Conservation (phyloP, 2,797 vertebrate genomes). For the Labeo calbasu region DNA sequence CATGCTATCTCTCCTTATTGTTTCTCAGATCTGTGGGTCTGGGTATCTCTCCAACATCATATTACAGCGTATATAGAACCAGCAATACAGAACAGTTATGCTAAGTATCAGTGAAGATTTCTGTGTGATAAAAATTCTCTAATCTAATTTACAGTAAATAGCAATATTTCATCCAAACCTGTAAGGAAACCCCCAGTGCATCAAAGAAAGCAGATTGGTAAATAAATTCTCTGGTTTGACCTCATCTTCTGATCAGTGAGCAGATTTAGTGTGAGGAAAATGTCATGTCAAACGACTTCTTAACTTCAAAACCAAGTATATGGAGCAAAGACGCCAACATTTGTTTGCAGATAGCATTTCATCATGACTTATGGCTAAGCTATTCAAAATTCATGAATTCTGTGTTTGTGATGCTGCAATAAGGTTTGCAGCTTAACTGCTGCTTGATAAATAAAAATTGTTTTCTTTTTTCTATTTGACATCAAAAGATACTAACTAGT, state of each 20-base stretch:
- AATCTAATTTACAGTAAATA: not conserved
- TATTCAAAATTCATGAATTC: not conserved
- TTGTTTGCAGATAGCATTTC: not conserved
- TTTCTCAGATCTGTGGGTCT: slow-evolving; percentile 76
- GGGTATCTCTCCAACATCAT: slow-evolving; percentile 71
- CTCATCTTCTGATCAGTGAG: slow-evolving; percentile 67
- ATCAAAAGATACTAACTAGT: not conserved
- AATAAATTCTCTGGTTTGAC: slow-evolving; percentile 69
- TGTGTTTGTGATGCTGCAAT: not conserved
- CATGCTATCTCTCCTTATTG: slow-evolving; percentile 74
- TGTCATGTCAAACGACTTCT: slow-evolving; percentile 10
- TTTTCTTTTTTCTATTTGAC: not conserved
- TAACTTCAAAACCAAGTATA: not conserved
- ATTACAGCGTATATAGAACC: slow-evolving; percentile 66
- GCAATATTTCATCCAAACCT: not conserved
- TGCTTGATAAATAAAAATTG: not conserved
- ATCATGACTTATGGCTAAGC: not conserved
- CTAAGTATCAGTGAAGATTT: not conserved
- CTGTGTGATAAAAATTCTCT: not conserved
- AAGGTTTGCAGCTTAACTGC: not conserved
- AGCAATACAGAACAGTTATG: not conserved
- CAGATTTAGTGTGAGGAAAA: slow-evolving; percentile 61
- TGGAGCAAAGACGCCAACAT: not conserved
- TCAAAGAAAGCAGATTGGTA: slow-evolving; percentile 40
- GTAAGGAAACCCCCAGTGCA: not conserved